Conservation (phyloP, 1,140 invertebrate genomes). For the Drosophila sechellia region DNA sequence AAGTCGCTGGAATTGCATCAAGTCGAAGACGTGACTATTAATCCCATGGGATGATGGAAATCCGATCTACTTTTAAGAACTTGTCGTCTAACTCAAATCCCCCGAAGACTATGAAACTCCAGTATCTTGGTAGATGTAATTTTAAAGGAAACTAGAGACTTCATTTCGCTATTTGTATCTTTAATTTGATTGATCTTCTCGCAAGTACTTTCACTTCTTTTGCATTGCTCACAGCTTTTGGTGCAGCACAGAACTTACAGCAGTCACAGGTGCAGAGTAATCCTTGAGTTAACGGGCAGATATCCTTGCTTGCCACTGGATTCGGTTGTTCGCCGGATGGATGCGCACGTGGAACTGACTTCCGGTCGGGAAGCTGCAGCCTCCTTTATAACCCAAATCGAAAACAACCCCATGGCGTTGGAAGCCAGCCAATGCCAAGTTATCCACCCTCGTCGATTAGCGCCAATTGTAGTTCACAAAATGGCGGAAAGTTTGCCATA, state of each 20-base stretch:
- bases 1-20: conserved; percentile 20
- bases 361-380: conserved; percentile 46
- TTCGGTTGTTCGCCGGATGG: conserved; percentile 37
- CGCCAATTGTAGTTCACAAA: conserved; percentile 55
- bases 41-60: conserved; percentile 12
- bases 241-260: conserved; percentile 20
- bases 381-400: conserved; percentile 59
- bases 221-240: background rate
- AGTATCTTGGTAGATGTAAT: background rate
- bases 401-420: conserved; percentile 14
- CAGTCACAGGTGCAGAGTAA: conserved; percentile 13
- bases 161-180: background rate
- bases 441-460: background rate
- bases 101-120: background rate
- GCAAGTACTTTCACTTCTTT: background rate
- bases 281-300: background rate
- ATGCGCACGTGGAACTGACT: conserved; percentile 48
- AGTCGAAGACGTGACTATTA: conserved; percentile 22
- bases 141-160: no score
- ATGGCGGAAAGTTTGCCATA: conserved; percentile 43
- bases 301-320: background rate
- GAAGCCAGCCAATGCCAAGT: conserved; percentile 40
- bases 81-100: background rate
- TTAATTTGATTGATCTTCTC: background rate
- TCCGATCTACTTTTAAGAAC: conserved; percentile 4